Evolutionary conservation across 2,888 invertebrate genomes (phyloP).

Genomic region (Chrysotoxum bicinctum): DNA sequence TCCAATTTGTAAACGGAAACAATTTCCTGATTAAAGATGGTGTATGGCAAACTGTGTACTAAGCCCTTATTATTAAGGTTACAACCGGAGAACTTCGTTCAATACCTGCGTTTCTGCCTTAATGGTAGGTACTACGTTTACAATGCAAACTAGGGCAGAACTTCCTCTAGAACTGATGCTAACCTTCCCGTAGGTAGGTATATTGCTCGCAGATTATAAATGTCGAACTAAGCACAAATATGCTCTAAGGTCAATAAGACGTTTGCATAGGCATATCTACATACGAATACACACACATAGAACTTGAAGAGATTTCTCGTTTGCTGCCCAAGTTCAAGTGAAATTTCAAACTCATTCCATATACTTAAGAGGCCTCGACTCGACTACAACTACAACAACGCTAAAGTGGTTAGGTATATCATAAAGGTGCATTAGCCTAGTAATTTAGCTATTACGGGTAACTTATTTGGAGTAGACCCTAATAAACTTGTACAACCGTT

Average conservation of each 20-base stretch:
- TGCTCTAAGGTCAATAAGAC: conserved; percentile 49
- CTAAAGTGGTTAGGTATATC: conserved; percentile 31
- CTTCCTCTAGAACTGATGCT: background rate
- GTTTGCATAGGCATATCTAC: conserved; percentile 16
- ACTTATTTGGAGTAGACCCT: conserved; percentile 56
- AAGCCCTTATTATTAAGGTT: conserved; percentile 72
- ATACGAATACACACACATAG: background rate
- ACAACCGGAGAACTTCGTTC: conserved; percentile 45
- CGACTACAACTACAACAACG: background rate
- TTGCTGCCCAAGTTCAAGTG: conserved; percentile 30
- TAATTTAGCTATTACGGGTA: conserved; percentile 60
- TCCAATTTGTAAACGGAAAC: conserved; percentile 80
- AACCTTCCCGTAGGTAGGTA: background rate
- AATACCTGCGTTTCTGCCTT: background rate
- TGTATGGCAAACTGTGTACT: conserved; percentile 60
- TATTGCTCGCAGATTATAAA: conserved; percentile 29
- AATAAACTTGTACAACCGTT: conserved; percentile 56
- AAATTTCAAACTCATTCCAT: conserved; percentile 53
- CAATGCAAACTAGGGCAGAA: conserved; percentile 1
- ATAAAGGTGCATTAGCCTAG: conserved; percentile 55
- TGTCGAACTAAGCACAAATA: conserved; percentile 37
- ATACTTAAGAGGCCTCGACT: conserved; percentile 13
- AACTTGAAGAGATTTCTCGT: background rate
- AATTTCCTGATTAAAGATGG: conserved; percentile 79
- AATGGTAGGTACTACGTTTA: background rate